Conservation (phyloP, 2,888 invertebrate genomes). For the Himalopsyche japonica region DNA sequence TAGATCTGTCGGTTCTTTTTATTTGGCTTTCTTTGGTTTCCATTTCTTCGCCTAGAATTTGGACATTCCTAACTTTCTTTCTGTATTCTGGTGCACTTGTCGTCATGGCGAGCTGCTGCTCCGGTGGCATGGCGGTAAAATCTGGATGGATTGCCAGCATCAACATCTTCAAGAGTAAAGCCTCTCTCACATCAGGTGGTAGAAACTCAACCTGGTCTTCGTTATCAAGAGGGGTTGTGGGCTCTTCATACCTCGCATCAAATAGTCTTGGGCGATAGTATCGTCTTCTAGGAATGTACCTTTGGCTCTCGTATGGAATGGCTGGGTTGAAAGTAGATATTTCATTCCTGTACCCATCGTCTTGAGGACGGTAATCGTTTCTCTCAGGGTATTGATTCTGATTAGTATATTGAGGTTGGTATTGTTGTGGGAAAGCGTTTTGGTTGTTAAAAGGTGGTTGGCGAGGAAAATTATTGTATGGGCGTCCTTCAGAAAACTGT, state of each 20-base stretch:
- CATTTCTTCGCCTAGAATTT: slow-evolving; percentile 69
- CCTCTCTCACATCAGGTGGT: slow-evolving; percentile 72
- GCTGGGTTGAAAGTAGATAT: slow-evolving; percentile 49
- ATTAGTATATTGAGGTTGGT: slow-evolving; percentile 50
- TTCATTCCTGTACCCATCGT: slow-evolving; percentile 52
- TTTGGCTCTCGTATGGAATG: slow-evolving; percentile 55
- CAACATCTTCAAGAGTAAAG: slow-evolving; percentile 71
- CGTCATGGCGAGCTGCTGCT: slow-evolving; percentile 49
- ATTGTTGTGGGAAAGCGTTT: slow-evolving; percentile 43
- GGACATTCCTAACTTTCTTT: slow-evolving; percentile 68
- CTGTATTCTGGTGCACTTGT: slow-evolving; percentile 55
- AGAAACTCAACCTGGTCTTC: slow-evolving; percentile 64
- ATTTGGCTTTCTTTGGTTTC: slow-evolving; percentile 49
- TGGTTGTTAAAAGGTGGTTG: slow-evolving; percentile 47
- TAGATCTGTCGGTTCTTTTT: slow-evolving; percentile 43
- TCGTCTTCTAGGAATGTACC: slow-evolving; percentile 54
- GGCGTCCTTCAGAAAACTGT: slow-evolving; percentile 42
- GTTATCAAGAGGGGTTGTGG: slow-evolving; percentile 49
- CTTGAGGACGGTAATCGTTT: slow-evolving; percentile 36
- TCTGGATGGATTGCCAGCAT: slow-evolving; percentile 72
- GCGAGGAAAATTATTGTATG: slow-evolving; percentile 43
- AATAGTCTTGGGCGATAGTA: slow-evolving; percentile 46
- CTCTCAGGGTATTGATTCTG: slow-evolving; percentile 43
- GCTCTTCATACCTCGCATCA: slow-evolving; percentile 50
- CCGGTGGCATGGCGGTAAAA: slow-evolving; percentile 41